Conservation (phyloP, 2,797 vertebrate genomes). For the Alectoris magna region DNA sequence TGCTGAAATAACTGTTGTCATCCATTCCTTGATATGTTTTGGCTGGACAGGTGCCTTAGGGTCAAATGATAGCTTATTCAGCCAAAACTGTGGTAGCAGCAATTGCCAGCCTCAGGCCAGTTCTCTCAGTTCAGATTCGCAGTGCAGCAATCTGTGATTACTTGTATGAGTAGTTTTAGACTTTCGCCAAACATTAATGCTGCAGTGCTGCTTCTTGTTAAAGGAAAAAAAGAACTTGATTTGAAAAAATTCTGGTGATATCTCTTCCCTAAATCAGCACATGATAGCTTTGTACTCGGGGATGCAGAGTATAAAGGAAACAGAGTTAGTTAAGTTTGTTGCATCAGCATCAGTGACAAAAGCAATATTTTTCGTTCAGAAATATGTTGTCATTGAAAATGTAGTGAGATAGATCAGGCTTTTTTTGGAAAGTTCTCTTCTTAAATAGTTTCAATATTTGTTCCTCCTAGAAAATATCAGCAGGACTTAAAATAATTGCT, state of each 20-base stretch:
- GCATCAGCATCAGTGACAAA: not conserved
- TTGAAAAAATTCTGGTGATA: not conserved
- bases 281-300: not conserved
- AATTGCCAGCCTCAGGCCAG: constrained; percentile 23
- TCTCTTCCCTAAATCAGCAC: not conserved
- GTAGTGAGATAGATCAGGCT: not conserved
- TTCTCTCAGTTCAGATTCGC: constrained; percentile 17
- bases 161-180: not conserved
- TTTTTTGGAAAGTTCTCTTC: not conserved
- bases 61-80: constrained; percentile 64
- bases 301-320: not conserved
- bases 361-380: not conserved
- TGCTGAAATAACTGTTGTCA: constrained; percentile 61
- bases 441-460: not conserved
- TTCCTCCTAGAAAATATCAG: not conserved
- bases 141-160: not conserved
- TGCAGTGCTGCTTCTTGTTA: not conserved
- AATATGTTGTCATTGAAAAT: not conserved
- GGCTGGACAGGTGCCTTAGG: constrained; percentile 50
- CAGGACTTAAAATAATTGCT: not conserved
- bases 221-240: not conserved
- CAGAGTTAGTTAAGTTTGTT: not conserved
- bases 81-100: constrained; percentile 15
- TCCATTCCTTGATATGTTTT: constrained; percentile 50
- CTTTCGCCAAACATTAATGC: not conserved